Evolutionary conservation across 2,113 vertebrate species (phyloP).

Genomic region (Hydrochoerus hydrochaeris): DNA sequence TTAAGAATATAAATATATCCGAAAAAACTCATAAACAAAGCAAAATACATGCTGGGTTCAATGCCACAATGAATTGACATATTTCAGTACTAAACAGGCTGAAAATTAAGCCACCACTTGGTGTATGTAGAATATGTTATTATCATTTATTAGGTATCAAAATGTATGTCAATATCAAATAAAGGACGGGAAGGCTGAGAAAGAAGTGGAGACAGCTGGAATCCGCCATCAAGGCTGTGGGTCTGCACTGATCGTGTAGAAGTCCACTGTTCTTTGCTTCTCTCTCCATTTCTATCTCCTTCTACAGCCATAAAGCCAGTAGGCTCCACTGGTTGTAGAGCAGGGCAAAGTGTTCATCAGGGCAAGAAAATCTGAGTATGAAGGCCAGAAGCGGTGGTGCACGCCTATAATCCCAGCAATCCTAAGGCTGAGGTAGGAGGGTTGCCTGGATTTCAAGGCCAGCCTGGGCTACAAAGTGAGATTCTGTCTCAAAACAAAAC

Average conservation of each 20-base stretch:
- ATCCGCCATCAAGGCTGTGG: background rate
- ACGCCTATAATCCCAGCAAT: background rate
- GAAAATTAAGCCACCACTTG: conserved; percentile 32
- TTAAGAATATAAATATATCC: background rate
- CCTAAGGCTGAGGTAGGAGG: background rate
- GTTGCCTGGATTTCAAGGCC: background rate
- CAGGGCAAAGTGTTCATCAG: background rate
- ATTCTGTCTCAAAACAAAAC: background rate
- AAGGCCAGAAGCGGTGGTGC: too few species aligned
- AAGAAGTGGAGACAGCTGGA: conserved; percentile 4
- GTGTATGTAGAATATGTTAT: background rate
- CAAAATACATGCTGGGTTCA: background rate
- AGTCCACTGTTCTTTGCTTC: background rate
- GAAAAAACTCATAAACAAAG: conserved; percentile 21
- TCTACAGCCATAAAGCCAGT: background rate
- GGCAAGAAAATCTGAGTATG: background rate
- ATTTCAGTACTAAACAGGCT: conserved; percentile 9
- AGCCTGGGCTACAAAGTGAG: background rate
- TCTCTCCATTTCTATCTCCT: background rate
- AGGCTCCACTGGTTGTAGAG: background rate
- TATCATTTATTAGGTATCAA: background rate
- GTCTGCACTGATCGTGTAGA: background rate
- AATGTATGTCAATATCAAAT: conserved; percentile 30
- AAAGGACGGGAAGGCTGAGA: background rate
- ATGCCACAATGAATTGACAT: background rate